Percentiles rank a stretch among this genome's conserved stretches.
These are phyloP conservation scores for Julus scandinavius DNA, from an alignment of 2,888 invertebrate species.

Conservation along the genomic window DNA sequence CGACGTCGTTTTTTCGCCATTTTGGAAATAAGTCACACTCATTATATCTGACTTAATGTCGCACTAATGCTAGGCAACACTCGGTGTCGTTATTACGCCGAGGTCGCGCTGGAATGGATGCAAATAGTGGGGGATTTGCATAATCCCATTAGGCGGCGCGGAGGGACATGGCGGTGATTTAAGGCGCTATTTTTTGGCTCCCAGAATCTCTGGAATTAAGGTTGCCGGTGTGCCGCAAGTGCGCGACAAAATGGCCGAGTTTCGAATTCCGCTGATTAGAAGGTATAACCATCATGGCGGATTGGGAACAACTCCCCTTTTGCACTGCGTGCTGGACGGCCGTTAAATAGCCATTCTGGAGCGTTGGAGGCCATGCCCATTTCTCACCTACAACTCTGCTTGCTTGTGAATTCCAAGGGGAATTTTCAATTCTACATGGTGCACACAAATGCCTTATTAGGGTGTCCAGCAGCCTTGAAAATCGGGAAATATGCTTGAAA, in stretches of 20 bases:
- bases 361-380: neutral
- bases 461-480: no score
- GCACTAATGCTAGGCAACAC: conserved; percentile 9
- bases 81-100: neutral
- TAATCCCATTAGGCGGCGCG: conserved; percentile 26
- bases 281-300: neutral
- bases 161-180: neutral
- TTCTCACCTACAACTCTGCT: neutral
- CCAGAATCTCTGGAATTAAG: neutral
- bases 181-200: neutral
- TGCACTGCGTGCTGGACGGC: no score
- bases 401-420: no score
- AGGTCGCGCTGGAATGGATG: conserved; percentile 24
- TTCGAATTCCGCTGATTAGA: neutral
- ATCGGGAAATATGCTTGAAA: no score
- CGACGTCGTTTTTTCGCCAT: neutral
- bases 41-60: conserved; percentile 13
- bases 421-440: no score
- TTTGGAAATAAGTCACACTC: conserved; percentile 31
- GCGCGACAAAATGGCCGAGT: neutral
- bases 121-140: conserved; percentile 12
- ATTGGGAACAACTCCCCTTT: neutral
- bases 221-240: neutral
- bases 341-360: no score
- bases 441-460: no score